These are phyloP conservation scores for Apoderus coryli DNA, from an alignment of 2,888 invertebrate genomes.

Conservation along the genomic window DNA sequence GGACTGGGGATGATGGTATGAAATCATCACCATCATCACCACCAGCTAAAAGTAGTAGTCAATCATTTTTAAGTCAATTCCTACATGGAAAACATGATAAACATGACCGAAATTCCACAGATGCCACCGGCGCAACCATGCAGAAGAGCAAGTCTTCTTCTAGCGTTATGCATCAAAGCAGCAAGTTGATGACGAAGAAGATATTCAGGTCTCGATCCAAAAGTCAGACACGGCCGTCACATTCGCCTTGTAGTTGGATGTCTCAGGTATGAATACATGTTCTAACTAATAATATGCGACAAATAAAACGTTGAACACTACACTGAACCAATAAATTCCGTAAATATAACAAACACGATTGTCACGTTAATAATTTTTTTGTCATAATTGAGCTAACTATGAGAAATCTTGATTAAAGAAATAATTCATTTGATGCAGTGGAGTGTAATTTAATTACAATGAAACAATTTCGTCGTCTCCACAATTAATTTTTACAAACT, in stretches of 20 bases:
- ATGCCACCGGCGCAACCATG: constrained; percentile 50
- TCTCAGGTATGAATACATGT: constrained; percentile 69
- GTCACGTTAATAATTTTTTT: too few species aligned
- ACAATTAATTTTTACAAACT: too few species aligned
- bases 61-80: constrained; percentile 48
- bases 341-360: too few species aligned
- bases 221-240: constrained; percentile 52
- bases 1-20: constrained; percentile 29
- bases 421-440: too few species aligned
- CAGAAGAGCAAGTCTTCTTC: constrained; percentile 84
- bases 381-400: too few species aligned
- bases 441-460: too few species aligned
- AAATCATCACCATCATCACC: constrained; percentile 33
- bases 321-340: too few species aligned
- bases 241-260: constrained; percentile 56
- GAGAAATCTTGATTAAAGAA: too few species aligned
- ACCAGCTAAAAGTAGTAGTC: constrained; percentile 36
- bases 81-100: constrained; percentile 38
- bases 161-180: constrained; percentile 63
- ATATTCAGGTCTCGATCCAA: constrained; percentile 77
- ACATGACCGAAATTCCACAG: constrained; percentile 22
- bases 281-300: too few species aligned
- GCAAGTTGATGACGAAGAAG: constrained; percentile 63
- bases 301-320: too few species aligned
- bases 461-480: too few species aligned